These are phyloP conservation scores for Microtus ochrogaster DNA, from an alignment of 2,113 vertebrate genomes.

Conservation along the genomic window DNA sequence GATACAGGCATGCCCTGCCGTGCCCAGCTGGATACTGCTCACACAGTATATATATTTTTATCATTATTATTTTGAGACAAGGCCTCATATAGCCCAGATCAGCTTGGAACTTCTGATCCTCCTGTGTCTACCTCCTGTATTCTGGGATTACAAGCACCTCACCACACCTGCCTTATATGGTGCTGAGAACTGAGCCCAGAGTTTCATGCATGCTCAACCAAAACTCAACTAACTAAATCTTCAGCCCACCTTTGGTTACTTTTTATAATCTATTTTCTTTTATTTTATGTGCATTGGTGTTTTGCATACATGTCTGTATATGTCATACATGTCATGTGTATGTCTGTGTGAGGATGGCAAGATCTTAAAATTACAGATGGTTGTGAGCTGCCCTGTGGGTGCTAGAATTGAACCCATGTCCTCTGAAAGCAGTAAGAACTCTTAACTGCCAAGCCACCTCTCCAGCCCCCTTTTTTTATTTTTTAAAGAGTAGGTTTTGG, in stretches of 20 bases:
- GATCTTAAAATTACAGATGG: neutral
- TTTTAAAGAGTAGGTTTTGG: neutral
- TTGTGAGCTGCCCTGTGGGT: neutral
- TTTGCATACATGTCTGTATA: neutral
- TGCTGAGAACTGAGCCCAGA: neutral
- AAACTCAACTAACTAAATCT: no score
- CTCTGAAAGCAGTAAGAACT: neutral
- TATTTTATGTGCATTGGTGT: neutral
- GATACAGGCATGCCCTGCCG: neutral
- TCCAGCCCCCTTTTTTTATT: neutral
- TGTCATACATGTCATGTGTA: no score
- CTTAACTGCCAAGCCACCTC: neutral
- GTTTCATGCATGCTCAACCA: neutral
- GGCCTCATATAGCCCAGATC: neutral
- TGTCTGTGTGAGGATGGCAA: neutral
- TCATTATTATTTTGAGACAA: neutral
- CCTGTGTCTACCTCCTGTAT: neutral
- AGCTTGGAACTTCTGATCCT: neutral
- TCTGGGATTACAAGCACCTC: neutral
- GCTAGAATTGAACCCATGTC: neutral
- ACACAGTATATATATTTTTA: neutral
- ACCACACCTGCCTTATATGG: neutral
- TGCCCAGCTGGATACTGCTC: neutral
- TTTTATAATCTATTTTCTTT: neutral
- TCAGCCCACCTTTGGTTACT: neutral